Base-by-base conservation (phyloP, 2,113 vertebrate species). In the Callorhinus ursinus region DNA sequence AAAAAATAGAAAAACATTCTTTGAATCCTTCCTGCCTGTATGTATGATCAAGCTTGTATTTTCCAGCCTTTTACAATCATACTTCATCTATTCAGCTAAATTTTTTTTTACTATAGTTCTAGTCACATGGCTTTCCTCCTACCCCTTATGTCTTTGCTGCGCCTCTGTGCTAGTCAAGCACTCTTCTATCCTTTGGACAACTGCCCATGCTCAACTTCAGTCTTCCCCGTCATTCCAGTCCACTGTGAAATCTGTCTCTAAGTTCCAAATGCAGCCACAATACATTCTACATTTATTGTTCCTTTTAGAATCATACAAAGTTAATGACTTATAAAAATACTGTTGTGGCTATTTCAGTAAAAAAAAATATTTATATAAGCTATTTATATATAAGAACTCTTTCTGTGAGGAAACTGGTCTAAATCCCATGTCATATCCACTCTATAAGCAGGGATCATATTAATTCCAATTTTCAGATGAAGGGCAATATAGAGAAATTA, bases 331-430 rank as follows among this genome's bases (percentile, higher is more conserved):
- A 85, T 82, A 88, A 91, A 94, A 95, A 74, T 51, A 83, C 7
- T 86, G 46, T 9, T 83, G 51, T 71, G 77, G 12, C 16, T 67
- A 95, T 83, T 95, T 93, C 65, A 57, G 39, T 82, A 94, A 88
- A 28, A 86, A 93, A 69, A 95, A 55, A 67, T 22, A 79, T 1
- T 95, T 84, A 88, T 2, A 18, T 28, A 49, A 76, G 24, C 39
- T 46, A 24, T 76, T 76, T 46, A 76, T 46, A 76, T 28, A 4
- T 76, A 76, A n/a, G 49, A 71, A 36, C 11, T 84, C 67, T 90
- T 96, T 79, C 61, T 93, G 39, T 79, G 53, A 96, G 59, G 77
- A 82, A 96, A 96, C 42, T 95, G 51, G 22, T 49, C 16, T 85
- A 92, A 95, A 13, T 93, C 69, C 72, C 13, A 92, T 4, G 13